Conservation (phyloP, 2,888 invertebrate species). For the Chaitophorus viminalis region DNA sequence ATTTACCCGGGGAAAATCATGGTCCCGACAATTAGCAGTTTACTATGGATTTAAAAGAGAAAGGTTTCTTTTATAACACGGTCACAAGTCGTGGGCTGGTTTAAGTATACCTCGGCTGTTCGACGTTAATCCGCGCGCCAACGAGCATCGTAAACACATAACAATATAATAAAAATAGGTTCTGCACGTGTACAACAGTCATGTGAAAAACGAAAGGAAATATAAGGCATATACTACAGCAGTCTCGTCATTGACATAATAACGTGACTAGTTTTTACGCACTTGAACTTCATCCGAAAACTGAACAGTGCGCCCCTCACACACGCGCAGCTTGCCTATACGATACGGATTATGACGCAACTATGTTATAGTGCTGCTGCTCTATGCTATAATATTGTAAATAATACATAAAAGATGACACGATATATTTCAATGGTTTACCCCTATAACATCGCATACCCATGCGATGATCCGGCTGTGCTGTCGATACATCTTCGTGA, state of each 20-base stretch:
- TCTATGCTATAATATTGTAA: too few species aligned
- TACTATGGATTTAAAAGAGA: slow-evolving; percentile 25
- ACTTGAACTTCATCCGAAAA: slow-evolving; percentile 60
- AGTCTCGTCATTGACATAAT: slow-evolving; percentile 59
- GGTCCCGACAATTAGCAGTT: too few species aligned
- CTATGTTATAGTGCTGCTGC: not conserved
- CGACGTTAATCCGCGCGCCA: slow-evolving; percentile 12
- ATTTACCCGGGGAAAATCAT: too few species aligned
- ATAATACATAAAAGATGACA: not conserved
- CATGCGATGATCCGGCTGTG: not conserved
- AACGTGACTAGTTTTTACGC: slow-evolving; percentile 59
- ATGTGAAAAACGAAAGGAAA: slow-evolving; percentile 61
- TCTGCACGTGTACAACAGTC: slow-evolving; percentile 3
- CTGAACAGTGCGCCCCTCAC: not conserved
- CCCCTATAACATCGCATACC: slow-evolving; percentile 19
- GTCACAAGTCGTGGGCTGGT: too few species aligned
- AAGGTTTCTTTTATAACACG: slow-evolving; percentile 23
- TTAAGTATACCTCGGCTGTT: not conserved
- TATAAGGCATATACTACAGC: slow-evolving; percentile 8
- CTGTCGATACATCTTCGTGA: not conserved
- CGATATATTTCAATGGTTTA: slow-evolving; percentile 22
- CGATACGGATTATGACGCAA: slow-evolving; percentile 25
- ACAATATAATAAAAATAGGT: not conserved
- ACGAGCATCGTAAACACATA: not conserved
- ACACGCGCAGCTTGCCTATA: not conserved